Percentiles rank a stretch among this genome's conserved stretches.
These are phyloP conservation scores for Grantiella picta DNA, from an alignment of 2,113 vertebrate genomes.

Conservation along the genomic window DNA sequence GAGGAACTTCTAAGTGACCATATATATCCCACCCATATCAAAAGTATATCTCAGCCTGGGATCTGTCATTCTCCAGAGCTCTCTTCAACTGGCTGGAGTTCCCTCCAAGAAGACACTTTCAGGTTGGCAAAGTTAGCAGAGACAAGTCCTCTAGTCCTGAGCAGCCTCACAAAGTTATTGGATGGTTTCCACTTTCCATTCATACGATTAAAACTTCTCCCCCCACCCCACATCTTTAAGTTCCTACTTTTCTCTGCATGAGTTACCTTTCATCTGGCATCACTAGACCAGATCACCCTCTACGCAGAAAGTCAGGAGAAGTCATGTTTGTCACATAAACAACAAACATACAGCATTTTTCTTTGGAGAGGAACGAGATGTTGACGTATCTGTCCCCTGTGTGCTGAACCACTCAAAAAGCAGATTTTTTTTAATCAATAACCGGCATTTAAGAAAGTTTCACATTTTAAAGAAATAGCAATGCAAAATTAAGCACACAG, in stretches of 20 bases:
- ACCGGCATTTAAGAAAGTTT: not conserved
- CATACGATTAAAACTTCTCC: not conserved
- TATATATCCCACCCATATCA: not conserved
- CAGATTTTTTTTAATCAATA: not conserved
- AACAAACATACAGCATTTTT: not conserved
- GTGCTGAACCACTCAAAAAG: not conserved
- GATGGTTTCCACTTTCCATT: not conserved
- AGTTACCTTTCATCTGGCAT: not conserved
- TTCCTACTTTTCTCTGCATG: not conserved
- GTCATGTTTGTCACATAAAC: not conserved
- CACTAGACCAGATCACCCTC: not conserved
- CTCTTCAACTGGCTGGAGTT: not conserved
- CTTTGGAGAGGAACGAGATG: not conserved
- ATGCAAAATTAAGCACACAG: not conserved
- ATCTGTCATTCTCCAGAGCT: not conserved
- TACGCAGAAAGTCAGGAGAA: not conserved
- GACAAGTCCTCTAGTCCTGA: not conserved
- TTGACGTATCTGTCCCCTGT: not conserved
- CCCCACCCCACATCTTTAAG: rapidly evolving
- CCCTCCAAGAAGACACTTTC: not conserved
- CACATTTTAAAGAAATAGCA: not conserved
- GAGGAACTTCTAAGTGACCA: not conserved
- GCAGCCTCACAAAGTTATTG: not conserved
- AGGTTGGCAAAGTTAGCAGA: not conserved
- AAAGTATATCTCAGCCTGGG: not conserved